phyloP scores from a whole-genome alignment of 2,797 vertebrate genomes.

The Eulemur mongoz region DNA sequence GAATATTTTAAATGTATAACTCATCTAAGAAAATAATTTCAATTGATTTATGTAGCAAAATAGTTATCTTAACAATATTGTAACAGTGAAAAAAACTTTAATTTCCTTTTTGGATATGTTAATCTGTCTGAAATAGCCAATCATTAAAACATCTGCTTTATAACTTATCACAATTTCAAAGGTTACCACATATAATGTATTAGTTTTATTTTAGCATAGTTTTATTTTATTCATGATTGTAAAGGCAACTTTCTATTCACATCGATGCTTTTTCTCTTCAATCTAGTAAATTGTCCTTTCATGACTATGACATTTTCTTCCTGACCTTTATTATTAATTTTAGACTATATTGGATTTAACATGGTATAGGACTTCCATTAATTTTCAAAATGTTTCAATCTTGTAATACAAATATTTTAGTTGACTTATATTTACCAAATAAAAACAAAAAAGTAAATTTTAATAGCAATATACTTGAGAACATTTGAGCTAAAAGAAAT shows the following conservation, averaged over 20 bases:
- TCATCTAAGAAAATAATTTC: constrained; percentile 15
- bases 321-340: constrained; percentile 3
- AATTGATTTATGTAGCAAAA: constrained; percentile 6
- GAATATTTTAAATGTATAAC: background rate
- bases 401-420: background rate
- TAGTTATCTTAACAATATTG: background rate
- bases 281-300: background rate
- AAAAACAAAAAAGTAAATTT: constrained; percentile 23
- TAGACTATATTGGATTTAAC: background rate
- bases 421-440: background rate
- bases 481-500: background rate
- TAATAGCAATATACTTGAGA: background rate
- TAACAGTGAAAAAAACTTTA: background rate
- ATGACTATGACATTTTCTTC: background rate
- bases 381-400: background rate
- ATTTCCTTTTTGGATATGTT: background rate
- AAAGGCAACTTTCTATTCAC: background rate
- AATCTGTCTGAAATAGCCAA: background rate
- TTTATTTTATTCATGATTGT: background rate
- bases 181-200: background rate
- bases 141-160: background rate
- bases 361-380: background rate
- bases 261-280: background rate
- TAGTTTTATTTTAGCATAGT: background rate
- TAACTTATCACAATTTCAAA: background rate